Percentiles rank a stretch among this genome's conserved stretches.
These are phyloP conservation scores for Girardinus metallicus DNA, from an alignment of 2,797 vertebrate species.

Conservation along the genomic window DNA sequence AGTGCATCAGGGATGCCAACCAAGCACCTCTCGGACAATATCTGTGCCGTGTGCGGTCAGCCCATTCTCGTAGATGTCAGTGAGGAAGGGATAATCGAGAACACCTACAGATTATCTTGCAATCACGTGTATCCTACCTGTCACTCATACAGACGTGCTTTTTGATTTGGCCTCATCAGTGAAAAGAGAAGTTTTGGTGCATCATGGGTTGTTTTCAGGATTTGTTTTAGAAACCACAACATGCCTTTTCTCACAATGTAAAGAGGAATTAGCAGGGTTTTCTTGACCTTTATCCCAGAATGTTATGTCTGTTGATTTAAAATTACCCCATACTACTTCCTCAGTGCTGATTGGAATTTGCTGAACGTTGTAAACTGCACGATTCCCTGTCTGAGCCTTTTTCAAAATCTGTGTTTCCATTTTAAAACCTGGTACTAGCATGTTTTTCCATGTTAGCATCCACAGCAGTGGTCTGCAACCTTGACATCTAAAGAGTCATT, in stretches of 20 bases:
- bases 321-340: conserved; percentile 40
- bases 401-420: neutral
- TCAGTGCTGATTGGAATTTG: conserved; percentile 1
- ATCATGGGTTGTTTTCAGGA: neutral
- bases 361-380: neutral
- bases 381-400: no score
- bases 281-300: conserved; percentile 40
- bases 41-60: conserved; percentile 98
- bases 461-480: neutral
- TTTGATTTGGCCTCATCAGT: neutral
- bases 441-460: neutral
- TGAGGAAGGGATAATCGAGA: conserved; percentile 98
- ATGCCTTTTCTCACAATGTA: conserved; percentile 2
- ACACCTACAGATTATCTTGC: conserved; percentile 96
- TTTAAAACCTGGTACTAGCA: neutral
- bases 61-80: conserved; percentile 96
- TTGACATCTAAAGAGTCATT: no score
- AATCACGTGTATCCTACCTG: conserved; percentile 96
- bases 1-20: conserved; percentile 97
- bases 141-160: neutral
- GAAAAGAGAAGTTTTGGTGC: conserved; percentile 32
- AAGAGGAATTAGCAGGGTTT: conserved; percentile 44
- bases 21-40: conserved; percentile 96
- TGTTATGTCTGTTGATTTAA: conserved; percentile 13
- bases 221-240: neutral